Base-by-base conservation (phyloP, 2,113 vertebrate genomes). In the Columbina picui region DNA sequence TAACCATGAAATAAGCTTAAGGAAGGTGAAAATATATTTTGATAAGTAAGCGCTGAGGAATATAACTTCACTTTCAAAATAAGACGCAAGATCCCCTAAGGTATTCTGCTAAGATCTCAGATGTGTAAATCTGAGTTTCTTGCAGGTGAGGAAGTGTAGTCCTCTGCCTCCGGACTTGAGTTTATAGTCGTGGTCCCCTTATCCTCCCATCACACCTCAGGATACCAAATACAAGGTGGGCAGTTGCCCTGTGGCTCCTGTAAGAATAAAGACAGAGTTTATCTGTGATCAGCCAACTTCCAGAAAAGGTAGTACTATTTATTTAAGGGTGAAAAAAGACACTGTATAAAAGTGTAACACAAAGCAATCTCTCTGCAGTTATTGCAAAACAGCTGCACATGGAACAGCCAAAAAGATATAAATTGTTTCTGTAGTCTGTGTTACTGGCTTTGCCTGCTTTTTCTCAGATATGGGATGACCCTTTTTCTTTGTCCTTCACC, bases 1-100 rank as follows among this genome's bases (percentile, higher is more conserved):
- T 76, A 83, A 67, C 67, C 32, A 2, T 75, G 43, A 86, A 95
- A 95, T 68, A 87, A 85, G 50, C n/a, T 91, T 85, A 91, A 85
- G n/a, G 32, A 74, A 93, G 4, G 18, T 69, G 64, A 91, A 91
- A 90, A 87, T 83, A 71, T 27, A 41, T 14, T 74, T 81, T 61
- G 29, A 80, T 92, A 89, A 34, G 23, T 68, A 71, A 92, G 22
- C 49, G 68, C 9, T 38, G 41, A 93, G 67, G 34, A 91, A 67
- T 41, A 50, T 45, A 83, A 61, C 65, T 82, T 64, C 49, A 67
- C 32, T 52, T 93, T 93, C 29, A 55, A 94, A 90, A 36, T 29
- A 80, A n/a, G n/a, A n/a, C n/a, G n/a, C 17, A 64, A 56, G 10
- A 32, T 70, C 32, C 5, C 9, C 10, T 23, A 13, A 67, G 12